A percentile compares a stretch with the other conserved stretches of the same genome.
phyloP scores from a whole-genome alignment of 2,797 vertebrate genomes.

The Sebastes kiyomatsui region DNA sequence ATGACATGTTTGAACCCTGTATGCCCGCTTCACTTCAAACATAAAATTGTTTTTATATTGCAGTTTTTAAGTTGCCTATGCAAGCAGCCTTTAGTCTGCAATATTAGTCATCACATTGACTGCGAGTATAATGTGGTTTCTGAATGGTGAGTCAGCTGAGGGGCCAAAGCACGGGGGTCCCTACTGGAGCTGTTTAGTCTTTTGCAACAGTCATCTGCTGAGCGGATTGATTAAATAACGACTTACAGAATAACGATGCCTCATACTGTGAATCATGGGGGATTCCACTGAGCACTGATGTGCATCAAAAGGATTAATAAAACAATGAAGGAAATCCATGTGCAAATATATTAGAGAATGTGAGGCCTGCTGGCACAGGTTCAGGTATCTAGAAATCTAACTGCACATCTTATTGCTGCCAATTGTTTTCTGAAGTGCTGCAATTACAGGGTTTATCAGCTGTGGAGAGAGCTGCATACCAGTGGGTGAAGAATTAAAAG shows the following conservation, averaged over 20 bases:
- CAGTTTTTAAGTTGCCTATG: slow-evolving; percentile 5
- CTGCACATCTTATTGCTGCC: not conserved
- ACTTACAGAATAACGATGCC: not conserved
- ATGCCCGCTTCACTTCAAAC: slow-evolving; percentile 4
- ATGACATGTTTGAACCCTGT: not conserved
- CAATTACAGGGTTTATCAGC: not conserved
- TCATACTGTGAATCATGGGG: slow-evolving; percentile 1
- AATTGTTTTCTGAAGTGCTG: not conserved
- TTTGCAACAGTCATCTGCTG: slow-evolving; percentile 8
- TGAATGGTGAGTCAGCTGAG: slow-evolving; percentile 13
- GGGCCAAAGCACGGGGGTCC: not conserved
- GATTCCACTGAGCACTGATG: slow-evolving; percentile 1
- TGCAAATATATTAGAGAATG: not conserved
- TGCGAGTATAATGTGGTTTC: slow-evolving; percentile 18
- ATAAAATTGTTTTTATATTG: slow-evolving; percentile 4
- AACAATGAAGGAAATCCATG: not conserved
- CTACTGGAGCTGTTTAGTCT: not conserved
- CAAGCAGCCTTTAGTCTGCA: slow-evolving; percentile 28
- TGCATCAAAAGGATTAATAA: not conserved
- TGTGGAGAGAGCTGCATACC: not conserved
- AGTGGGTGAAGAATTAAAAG: not conserved
- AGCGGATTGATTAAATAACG: not conserved
- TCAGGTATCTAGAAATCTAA: not conserved
- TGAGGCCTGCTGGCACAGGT: not conserved
- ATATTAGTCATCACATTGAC: not conserved